Evolutionary conservation across 2,113 vertebrate genomes (phyloP).

Genomic region (Pangasianodon hypophthalmus): DNA sequence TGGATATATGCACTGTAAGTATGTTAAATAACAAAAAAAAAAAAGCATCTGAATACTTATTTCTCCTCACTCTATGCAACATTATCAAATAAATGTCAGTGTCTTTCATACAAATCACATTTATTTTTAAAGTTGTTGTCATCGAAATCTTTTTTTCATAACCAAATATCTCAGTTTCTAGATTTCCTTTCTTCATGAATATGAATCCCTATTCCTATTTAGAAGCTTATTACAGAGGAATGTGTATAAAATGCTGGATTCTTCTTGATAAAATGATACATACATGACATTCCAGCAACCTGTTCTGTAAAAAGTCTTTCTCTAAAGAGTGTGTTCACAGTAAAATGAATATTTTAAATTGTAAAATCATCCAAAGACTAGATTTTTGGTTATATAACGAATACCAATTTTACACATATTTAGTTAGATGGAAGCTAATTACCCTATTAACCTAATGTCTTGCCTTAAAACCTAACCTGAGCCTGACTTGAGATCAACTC

Average conservation of each 20-base stretch:
- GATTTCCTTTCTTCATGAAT: neutral
- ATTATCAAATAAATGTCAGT: neutral
- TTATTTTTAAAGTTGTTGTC: neutral
- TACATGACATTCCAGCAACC: no score
- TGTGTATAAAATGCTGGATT: neutral
- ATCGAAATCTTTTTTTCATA: neutral
- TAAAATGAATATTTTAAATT: neutral
- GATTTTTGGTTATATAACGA: no score
- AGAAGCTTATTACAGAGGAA: neutral
- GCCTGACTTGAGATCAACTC: neutral
- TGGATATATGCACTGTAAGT: neutral
- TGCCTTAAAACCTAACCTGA: conserved; percentile 6
- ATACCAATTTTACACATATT: neutral
- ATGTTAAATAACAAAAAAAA: neutral
- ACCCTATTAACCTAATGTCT: neutral
- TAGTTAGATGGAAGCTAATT: neutral
- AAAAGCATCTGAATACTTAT: neutral
- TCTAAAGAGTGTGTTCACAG: neutral
- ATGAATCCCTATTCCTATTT: neutral
- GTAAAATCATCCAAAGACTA: no score
- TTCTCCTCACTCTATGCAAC: neutral
- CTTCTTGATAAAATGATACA: neutral
- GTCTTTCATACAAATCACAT: neutral
- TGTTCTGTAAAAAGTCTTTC: neutral
- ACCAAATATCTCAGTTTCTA: neutral